A percentile compares a stretch with the other conserved stretches of the same genome.
phyloP scores from a whole-genome alignment of 2,888 invertebrate genomes.

The Phlogophora meticulosa region DNA sequence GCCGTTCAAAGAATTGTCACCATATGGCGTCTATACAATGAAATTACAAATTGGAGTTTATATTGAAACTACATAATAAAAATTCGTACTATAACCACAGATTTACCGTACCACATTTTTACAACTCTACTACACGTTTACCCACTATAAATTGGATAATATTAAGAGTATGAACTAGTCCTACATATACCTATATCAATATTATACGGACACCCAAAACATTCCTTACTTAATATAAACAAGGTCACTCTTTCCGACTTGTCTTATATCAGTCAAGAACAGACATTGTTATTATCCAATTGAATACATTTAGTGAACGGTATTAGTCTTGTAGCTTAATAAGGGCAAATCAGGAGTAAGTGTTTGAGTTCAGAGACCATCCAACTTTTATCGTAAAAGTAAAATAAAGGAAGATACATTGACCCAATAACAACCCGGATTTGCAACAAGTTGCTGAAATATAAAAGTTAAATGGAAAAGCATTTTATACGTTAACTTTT shows the following conservation, averaged over 20 bases:
- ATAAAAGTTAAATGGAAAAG: conserved; percentile 10
- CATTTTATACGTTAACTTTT: neutral
- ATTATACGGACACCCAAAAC: conserved; percentile 9
- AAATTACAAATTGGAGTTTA: too few species aligned
- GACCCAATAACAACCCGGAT: conserved; percentile 38
- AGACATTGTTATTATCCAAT: conserved; percentile 79
- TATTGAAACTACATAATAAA: too few species aligned
- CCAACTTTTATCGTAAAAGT: conserved; percentile 42
- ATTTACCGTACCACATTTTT: too few species aligned
- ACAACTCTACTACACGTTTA: too few species aligned
- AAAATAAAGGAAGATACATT: conserved; percentile 48
- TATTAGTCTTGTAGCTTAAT: conserved; percentile 70
- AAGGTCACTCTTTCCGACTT: conserved; percentile 42
- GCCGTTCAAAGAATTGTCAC: too few species aligned
- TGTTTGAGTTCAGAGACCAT: conserved; percentile 56
- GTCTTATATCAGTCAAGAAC: conserved; percentile 67
- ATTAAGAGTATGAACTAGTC: neutral
- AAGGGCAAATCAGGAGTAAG: conserved; percentile 69
- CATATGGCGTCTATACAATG: too few species aligned
- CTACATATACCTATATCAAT: neutral
- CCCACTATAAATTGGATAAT: too few species aligned
- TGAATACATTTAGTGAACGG: conserved; percentile 76
- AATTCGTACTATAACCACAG: too few species aligned
- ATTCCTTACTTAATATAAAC: conserved; percentile 37
- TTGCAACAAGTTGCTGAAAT: conserved; percentile 24